These are phyloP conservation scores for Zenarchopterus dispar DNA, from an alignment of 2,797 vertebrate species.

Conservation along the genomic window DNA sequence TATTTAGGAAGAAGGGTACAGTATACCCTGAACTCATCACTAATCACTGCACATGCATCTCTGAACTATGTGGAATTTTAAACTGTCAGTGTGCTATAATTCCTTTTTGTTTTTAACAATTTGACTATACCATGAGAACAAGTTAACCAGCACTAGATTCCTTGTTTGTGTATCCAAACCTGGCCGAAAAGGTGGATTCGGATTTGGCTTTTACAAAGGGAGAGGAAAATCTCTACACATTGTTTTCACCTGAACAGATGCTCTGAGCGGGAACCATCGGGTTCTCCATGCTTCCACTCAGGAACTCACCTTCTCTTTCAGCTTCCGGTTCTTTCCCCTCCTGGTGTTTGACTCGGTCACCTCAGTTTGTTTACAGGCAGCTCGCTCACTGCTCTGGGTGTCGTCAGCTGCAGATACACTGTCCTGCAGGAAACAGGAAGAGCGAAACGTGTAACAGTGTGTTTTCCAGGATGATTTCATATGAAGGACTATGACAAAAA, in stretches of 20 bases:
- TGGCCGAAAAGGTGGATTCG: too few species aligned
- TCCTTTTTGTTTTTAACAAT: too few species aligned
- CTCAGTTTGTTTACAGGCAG: slow-evolving; percentile 65
- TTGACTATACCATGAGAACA: too few species aligned
- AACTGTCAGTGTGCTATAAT: too few species aligned
- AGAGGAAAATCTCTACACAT: too few species aligned
- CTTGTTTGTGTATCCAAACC: too few species aligned
- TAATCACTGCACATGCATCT: too few species aligned
- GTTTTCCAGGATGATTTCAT: neutral
- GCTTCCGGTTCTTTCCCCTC: slow-evolving; percentile 80
- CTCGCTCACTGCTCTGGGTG: slow-evolving; percentile 89
- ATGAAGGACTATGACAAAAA: neutral
- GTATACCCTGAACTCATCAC: too few species aligned
- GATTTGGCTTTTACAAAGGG: too few species aligned
- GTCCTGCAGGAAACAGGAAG: slow-evolving; percentile 77
- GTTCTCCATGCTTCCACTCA: neutral
- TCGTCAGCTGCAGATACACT: slow-evolving; percentile 89
- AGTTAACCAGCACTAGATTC: too few species aligned
- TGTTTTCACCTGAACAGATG: neutral
- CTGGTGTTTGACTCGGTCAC: slow-evolving; percentile 73
- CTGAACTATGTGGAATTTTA: too few species aligned
- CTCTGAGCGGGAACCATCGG: rapidly evolving
- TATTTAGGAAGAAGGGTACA: too few species aligned
- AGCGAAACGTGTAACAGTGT: neutral
- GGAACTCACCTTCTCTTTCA: slow-evolving; percentile 71